phyloP scores from a whole-genome alignment of 2,113 vertebrate species.

The Ophiodon elongatus region DNA sequence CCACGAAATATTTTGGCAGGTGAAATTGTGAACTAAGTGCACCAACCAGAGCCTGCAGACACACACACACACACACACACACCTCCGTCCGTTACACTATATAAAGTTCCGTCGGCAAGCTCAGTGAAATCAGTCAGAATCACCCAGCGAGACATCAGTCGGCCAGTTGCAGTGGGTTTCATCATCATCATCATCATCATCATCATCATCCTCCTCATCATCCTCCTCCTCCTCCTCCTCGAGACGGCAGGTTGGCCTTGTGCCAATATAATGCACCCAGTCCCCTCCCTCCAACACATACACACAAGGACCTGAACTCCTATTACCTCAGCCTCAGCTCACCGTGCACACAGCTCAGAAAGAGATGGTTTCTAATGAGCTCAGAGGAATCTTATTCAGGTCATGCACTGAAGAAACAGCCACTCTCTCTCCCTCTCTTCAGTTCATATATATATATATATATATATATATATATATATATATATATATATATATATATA shows the following conservation, averaged over 20 bases:
- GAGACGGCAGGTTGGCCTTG: slow-evolving; percentile 61
- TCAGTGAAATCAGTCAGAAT: slow-evolving; percentile 16
- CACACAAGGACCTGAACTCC: slow-evolving; percentile 12
- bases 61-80: no score
- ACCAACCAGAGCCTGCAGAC: background rate
- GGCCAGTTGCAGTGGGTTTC: slow-evolving; percentile 77
- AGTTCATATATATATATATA: no score
- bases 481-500: no score
- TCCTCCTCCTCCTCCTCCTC: no score
- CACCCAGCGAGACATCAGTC: slow-evolving; percentile 38
- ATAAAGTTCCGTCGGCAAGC: background rate
- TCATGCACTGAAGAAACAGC: background rate
- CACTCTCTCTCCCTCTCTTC: background rate
- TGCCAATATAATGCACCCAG: slow-evolving; percentile 36
- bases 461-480: background rate
- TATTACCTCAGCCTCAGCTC: slow-evolving; percentile 30
- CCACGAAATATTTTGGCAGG: background rate
- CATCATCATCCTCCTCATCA: no score
- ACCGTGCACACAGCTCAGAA: background rate
- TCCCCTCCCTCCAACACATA: background rate
- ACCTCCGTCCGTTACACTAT: background rate
- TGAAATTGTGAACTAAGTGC: background rate
- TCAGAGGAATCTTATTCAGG: slow-evolving; percentile 23
- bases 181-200: slow-evolving; percentile 71
- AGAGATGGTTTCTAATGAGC: background rate